A percentile compares a stretch with the other conserved stretches of the same genome.
These are phyloP conservation scores for Amiota minor DNA, from an alignment of 2,888 invertebrate genomes.

Conservation along the genomic window DNA sequence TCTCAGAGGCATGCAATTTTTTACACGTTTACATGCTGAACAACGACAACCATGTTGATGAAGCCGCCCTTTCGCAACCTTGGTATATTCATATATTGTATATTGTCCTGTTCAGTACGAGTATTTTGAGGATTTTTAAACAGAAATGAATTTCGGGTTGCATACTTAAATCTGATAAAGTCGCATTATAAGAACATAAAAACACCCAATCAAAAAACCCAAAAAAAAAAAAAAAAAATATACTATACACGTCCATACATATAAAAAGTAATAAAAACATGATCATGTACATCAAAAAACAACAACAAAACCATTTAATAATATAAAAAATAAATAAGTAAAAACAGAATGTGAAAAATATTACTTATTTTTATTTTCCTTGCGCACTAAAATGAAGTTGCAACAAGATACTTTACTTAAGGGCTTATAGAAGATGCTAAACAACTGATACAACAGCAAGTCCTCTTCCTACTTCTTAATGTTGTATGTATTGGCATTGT, in stretches of 20 bases:
- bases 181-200: slow-evolving; percentile 69
- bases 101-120: slow-evolving; percentile 27
- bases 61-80: slow-evolving; percentile 53
- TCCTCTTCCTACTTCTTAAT: slow-evolving; percentile 2
- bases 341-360: slow-evolving; percentile 50
- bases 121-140: background rate
- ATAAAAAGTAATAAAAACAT: slow-evolving; percentile 21
- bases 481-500: background rate
- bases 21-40: too few relatives aligned
- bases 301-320: slow-evolving; percentile 21
- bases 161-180: slow-evolving; percentile 61
- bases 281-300: slow-evolving; percentile 3
- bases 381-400: slow-evolving; percentile 63
- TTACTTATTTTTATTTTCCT: slow-evolving; percentile 52
- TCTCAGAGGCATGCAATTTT: too few relatives aligned
- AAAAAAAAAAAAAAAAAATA: slow-evolving; percentile 40
- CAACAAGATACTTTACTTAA: slow-evolving; percentile 68
- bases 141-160: slow-evolving; percentile 17
- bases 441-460: slow-evolving; percentile 54
- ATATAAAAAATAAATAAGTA: slow-evolving; percentile 54
- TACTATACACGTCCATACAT: too few relatives aligned
- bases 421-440: slow-evolving; percentile 63
- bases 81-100: slow-evolving; percentile 51
- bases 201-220: slow-evolving; percentile 54
- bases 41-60: too few relatives aligned